Conservation (phyloP, 2,797 vertebrate species). For the Diglossa cyanea region DNA sequence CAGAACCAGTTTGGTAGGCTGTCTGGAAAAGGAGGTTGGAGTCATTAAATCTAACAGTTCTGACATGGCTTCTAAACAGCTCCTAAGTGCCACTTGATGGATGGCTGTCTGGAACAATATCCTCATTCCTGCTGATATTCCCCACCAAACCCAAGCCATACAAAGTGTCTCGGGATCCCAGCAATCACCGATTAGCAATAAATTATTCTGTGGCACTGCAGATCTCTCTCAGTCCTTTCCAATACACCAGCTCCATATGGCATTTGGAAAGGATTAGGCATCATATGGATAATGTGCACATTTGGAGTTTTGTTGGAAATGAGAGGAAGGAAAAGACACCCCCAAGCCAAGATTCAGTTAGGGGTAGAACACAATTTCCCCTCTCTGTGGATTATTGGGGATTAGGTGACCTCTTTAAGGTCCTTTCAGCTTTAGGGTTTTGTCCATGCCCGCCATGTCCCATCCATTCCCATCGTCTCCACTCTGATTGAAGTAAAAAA, state of each 20-base stretch:
- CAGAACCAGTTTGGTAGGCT: neutral
- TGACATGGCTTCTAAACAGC: neutral
- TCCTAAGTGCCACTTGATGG: neutral
- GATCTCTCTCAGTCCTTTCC: neutral
- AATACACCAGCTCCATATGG: neutral
- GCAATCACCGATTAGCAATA: neutral
- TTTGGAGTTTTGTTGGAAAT: neutral
- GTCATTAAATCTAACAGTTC: neutral
- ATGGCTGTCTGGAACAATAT: neutral
- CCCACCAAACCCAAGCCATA: neutral
- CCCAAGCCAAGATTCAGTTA: neutral
- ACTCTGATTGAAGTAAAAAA: neutral
- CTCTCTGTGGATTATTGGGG: neutral
- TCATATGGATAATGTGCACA: neutral
- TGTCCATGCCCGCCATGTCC: neutral
- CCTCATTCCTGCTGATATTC: neutral
- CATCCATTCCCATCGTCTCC: rapidly evolving
- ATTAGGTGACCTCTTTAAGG: neutral
- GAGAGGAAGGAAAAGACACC: neutral
- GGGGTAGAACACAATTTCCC: neutral
- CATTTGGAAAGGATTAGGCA: neutral
- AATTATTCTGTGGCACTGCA: neutral
- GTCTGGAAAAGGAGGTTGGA: neutral
- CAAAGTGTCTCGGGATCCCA: neutral
- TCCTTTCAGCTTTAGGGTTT: neutral